phyloP scores from a whole-genome alignment of 1,140 invertebrate species.

The Leptinotarsa texana region DNA sequence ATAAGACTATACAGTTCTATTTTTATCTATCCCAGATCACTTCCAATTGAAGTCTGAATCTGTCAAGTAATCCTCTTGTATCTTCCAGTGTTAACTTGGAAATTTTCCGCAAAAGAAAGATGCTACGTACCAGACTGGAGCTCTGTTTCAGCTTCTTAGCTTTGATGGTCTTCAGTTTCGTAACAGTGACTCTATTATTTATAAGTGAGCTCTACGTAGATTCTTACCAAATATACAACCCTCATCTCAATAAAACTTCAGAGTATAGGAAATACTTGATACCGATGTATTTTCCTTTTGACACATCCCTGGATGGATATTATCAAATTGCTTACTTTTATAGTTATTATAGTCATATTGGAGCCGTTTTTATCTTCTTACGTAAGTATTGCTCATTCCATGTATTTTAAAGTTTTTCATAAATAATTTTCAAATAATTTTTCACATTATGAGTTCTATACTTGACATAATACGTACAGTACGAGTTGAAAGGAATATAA shows the following conservation, averaged over 20 bases:
- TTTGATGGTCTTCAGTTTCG: not conserved
- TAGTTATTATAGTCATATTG: constrained; percentile 18
- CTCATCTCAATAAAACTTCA: constrained; percentile 29
- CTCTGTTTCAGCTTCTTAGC: not conserved
- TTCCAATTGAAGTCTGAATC: no score
- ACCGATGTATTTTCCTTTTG: constrained; percentile 35
- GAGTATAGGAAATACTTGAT: constrained; percentile 31
- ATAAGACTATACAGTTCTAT: no score
- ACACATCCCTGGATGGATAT: constrained; percentile 36
- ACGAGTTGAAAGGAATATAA: no score
- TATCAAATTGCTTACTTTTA: constrained; percentile 31
- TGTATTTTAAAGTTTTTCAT: no score
- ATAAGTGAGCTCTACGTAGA: not conserved
- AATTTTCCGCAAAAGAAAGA: not conserved
- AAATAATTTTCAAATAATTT: no score
- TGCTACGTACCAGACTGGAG: not conserved
- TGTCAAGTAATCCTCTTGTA: no score
- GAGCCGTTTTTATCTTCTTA: constrained; percentile 22
- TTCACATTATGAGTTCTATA: no score
- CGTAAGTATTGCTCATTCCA: constrained; percentile 24
- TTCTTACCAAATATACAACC: constrained; percentile 27
- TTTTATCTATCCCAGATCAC: no score
- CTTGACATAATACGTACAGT: no score
- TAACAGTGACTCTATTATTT: not conserved
- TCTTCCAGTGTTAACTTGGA: not conserved